Evolutionary conservation across 2,797 vertebrate genomes (phyloP).

Genomic region (Nannoperca australis): DNA sequence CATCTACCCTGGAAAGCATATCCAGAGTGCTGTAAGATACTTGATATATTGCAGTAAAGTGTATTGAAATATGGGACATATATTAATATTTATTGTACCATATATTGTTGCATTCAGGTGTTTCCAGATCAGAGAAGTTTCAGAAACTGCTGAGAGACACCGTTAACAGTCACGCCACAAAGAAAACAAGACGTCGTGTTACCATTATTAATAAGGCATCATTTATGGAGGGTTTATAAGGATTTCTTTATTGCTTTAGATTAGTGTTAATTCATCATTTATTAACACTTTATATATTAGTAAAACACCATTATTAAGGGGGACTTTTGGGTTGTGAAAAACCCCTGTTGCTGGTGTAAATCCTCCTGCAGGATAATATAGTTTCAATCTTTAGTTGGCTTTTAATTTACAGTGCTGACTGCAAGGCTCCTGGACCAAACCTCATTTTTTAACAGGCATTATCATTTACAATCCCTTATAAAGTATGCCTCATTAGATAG

Average conservation of each 20-base stretch:
- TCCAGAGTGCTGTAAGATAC: background rate
- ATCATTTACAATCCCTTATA: background rate
- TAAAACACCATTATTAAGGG: background rate
- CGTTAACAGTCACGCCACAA: background rate
- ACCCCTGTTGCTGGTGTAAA: background rate
- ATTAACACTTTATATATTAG: background rate
- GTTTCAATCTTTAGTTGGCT: background rate
- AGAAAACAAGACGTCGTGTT: background rate
- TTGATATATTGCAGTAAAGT: background rate
- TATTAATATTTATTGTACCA: background rate
- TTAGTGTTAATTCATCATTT: background rate
- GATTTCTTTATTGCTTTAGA: background rate
- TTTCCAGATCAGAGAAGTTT: background rate
- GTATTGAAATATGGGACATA: background rate
- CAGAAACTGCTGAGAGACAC: background rate
- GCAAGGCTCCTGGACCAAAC: background rate
- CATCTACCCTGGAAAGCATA: background rate
- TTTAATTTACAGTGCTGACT: constrained; percentile 1
- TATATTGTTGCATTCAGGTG: background rate
- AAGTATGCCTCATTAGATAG: background rate
- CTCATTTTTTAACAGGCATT: background rate
- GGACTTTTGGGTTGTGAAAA: background rate
- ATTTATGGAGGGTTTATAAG: background rate
- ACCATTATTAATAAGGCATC: background rate
- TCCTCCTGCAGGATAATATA: background rate